Evolutionary conservation across 2,113 vertebrate genomes (phyloP).

Genomic region (Gavia stellata): DNA sequence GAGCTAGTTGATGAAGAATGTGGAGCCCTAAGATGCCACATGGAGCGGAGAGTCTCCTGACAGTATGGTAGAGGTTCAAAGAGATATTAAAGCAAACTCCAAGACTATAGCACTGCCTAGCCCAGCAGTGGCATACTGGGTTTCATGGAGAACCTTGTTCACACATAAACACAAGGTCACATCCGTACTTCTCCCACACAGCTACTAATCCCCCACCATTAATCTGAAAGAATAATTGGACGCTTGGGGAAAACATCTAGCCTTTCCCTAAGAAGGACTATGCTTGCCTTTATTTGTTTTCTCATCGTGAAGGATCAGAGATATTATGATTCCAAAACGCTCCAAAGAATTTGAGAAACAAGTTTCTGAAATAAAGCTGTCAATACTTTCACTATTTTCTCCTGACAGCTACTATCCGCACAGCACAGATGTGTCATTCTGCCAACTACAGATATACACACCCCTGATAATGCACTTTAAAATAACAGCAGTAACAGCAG

Average conservation of each 20-base stretch:
- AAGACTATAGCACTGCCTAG: neutral
- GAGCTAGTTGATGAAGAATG: neutral
- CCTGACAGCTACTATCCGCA: neutral
- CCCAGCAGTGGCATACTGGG: neutral
- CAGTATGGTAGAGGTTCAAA: neutral
- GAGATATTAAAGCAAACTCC: neutral
- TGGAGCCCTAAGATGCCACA: fast-evolving
- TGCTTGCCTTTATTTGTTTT: neutral
- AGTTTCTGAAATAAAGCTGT: neutral
- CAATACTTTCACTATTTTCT: neutral
- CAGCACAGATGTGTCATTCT: neutral
- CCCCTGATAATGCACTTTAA: neutral
- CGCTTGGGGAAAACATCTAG: neutral
- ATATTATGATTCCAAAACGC: neutral
- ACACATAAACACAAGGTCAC: neutral
- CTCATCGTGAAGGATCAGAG: neutral
- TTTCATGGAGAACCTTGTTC: neutral
- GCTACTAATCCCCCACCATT: neutral
- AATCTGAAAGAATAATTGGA: neutral
- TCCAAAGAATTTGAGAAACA: neutral
- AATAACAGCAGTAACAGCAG: neutral
- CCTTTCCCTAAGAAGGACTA: neutral
- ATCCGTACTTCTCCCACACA: neutral
- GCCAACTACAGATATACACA: neutral
- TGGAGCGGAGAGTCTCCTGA: neutral